Evolutionary conservation across 2,797 vertebrate genomes (phyloP).

Genomic region (Cichlasoma orientale): DNA sequence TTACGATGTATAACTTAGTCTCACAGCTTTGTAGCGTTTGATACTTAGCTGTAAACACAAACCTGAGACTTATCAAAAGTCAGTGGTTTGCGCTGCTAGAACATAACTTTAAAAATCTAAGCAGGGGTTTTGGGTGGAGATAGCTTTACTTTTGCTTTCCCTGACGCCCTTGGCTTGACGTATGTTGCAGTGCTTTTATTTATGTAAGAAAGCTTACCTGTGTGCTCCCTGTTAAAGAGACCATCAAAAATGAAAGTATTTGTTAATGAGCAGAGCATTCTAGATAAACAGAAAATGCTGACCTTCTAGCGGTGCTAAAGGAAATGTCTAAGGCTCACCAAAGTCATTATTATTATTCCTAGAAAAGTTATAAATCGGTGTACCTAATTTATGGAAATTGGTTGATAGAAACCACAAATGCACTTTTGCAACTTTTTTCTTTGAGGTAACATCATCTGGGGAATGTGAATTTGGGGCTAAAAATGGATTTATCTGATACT

Average conservation of each 20-base stretch:
- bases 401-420: background rate
- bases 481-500: background rate
- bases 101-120: background rate
- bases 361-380: background rate
- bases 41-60: background rate
- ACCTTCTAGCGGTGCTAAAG: background rate
- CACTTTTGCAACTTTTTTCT: background rate
- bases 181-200: background rate
- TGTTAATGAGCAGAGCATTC: background rate
- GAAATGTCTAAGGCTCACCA: background rate
- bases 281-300: background rate
- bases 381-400: background rate
- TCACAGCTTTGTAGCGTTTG: background rate
- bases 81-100: background rate
- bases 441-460: background rate
- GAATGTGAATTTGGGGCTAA: background rate
- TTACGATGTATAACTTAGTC: background rate
- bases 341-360: background rate
- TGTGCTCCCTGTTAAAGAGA: background rate
- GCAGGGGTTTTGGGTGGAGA: background rate
- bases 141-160: too few species aligned
- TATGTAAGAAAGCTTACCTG: background rate
- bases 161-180: background rate
- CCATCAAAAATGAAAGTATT: background rate
- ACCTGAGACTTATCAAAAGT: background rate